These are phyloP conservation scores for Mesochorus sp. DNA, from an alignment of 2,888 invertebrate genomes.

Conservation along the genomic window DNA sequence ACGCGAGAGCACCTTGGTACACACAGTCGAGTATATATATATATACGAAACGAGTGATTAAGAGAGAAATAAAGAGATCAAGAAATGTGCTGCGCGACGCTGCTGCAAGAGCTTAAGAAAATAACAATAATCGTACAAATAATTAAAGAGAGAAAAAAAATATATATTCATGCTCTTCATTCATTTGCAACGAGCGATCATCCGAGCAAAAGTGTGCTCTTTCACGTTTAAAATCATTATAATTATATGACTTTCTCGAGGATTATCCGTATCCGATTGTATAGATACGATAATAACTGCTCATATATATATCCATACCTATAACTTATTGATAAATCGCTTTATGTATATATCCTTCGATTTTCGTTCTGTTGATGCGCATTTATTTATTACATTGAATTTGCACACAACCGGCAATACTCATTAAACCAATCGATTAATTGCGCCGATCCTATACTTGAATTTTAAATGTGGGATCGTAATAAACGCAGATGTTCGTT, in stretches of 20 bases:
- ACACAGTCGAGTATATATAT: background rate
- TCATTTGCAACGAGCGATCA: slow-evolving; percentile 39
- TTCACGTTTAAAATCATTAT: slow-evolving; percentile 43
- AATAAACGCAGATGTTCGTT: too few species aligned
- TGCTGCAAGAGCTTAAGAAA: background rate
- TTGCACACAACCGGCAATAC: background rate
- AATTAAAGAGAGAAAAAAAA: slow-evolving; percentile 2
- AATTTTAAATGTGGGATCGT: too few species aligned
- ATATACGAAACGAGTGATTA: slow-evolving; percentile 39
- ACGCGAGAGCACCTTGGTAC: slow-evolving; percentile 6
- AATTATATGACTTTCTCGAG: slow-evolving; percentile 53
- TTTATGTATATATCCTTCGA: background rate
- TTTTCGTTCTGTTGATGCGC: background rate
- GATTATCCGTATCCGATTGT: slow-evolving; percentile 26
- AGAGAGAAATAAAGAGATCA: slow-evolving; percentile 46
- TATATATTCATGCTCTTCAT: slow-evolving; percentile 23
- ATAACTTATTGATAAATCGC: slow-evolving; percentile 9
- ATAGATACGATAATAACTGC: too few species aligned
- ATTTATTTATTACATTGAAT: background rate
- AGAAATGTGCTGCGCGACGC: slow-evolving; percentile 28
- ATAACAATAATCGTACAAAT: background rate
- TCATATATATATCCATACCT: background rate
- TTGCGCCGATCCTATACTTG: background rate
- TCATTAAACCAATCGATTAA: background rate
- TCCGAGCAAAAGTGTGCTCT: slow-evolving; percentile 22